Base-by-base conservation (phyloP, 2,888 invertebrate species). In the Scelioninae gen. 1 region DNA sequence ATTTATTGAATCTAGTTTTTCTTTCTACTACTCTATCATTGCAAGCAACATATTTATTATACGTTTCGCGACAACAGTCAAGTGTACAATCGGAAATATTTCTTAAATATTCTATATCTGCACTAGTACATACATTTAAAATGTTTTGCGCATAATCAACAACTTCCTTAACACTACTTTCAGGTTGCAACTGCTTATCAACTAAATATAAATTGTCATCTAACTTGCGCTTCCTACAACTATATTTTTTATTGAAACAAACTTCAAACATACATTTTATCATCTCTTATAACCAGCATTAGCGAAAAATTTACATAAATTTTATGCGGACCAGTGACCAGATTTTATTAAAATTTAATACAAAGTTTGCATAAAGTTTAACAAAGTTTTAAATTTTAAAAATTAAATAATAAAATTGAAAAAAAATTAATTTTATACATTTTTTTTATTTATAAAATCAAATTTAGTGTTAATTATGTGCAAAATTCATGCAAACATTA, bases 31-130 rank as follows among this genome's bases (percentile, higher is more conserved):
- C 6, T 11, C 11, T 43, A 51, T 66, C 51, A 13, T 13, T n/a
- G 47, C 66, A 76, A 5, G 16, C 31, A 15, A 66, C 13, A 15
- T 13, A 16, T 13, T n/a, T 45, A 23, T 56, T 10, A 45, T 56
- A 75, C 9, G n/a, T 56, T 15, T 58, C 49, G 11, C 10, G 0
- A 45, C 76, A 76, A 51, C 66, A 76, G 38, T 66, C 43, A 10
- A 13, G 9, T 43, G 53, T 58, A 11, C 7, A 23, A 3, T 65
- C 40, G 9, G 47, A 3, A 11, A 43, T 47, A 15, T 56, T 45
- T 0, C 15, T 23, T 47, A 75, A 65, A 23, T 10, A 63, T 55
- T 32, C n/a, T 16, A 69, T 16, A 16, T 45, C 8, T n/a, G 10
- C 45, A n/a, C 47, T 34, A 13, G 56, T 16, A 15, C 32, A 69